Evolutionary conservation across 2,113 vertebrate species (phyloP), one percentile per base, ranked within the genome.

Genomic region (Agelaius phoeniceus): DNA sequence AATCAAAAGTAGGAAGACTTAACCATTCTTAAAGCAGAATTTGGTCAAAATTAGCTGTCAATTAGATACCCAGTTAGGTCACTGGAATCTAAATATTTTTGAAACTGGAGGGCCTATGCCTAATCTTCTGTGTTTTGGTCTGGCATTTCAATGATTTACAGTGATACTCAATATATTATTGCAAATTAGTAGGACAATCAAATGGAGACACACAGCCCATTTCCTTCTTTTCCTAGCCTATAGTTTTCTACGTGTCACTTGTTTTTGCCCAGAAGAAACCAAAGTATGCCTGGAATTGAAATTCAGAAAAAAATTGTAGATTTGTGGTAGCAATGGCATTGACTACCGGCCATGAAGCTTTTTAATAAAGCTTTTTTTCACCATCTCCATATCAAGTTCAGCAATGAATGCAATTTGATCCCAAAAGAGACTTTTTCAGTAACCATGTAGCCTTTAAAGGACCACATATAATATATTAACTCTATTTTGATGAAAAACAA

Each of bases 401-500:
- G 87, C 31, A 84, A 57, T 49, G 20, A 95, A 68, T 75, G 69
- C 26, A 83, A 86, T 73, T 71, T 91, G 66, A 95, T 86, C 59
- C 65, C 51, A 68, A 85, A 95, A 96, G 55, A 90, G 68, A 24
- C 27, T 61, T 94, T 94, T 93, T 93, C 94, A 91, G 72, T 96
- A 94, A 66, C n/a, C 51, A 26, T 83, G 78, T 66, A 88, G 71
- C 43, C 14, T 89, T 81, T 69, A 74, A 83, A 88, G 37, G 30
- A 66, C 30, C 27, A 90, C 22, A 11, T 83, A 90, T 73, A 84
- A 77, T 58, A 83, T 58, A 88, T 80, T 74, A 91, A 94, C 72
- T 83, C 49, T 93, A 88, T 95, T 96, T 95, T 80, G 75, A 95
- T 61, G 59, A 85, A 89, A 95, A 96, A 84, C 28, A 94, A 89